A percentile compares a stretch with the other conserved stretches of the same genome.
Evolutionary conservation across 2,113 vertebrate genomes (phyloP).

Genomic region (Rhinoderma darwinii): DNA sequence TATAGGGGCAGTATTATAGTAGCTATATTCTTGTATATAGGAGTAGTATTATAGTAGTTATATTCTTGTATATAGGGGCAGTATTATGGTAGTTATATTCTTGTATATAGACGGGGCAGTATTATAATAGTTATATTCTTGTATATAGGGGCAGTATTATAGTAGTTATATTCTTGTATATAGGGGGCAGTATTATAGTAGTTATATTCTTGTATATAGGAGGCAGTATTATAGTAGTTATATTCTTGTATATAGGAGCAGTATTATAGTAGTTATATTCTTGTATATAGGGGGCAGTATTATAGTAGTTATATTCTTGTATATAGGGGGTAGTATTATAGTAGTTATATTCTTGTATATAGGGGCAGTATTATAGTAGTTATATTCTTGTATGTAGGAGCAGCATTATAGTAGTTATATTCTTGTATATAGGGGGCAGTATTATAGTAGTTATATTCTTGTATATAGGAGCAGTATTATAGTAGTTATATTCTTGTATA

Average conservation of each 20-base stretch:
- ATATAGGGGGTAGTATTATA: too few species aligned
- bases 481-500: too few species aligned
- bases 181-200: background rate
- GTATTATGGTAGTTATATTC: background rate
- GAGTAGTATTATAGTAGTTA: background rate
- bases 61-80: background rate
- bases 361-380: too few species aligned
- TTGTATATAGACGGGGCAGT: background rate
- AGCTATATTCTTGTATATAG: background rate
- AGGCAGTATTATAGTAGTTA: too few species aligned
- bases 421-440: too few species aligned
- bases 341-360: background rate
- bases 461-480: too few species aligned
- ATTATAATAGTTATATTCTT: background rate
- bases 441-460: too few species aligned
- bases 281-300: background rate
- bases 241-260: background rate
- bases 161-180: background rate
- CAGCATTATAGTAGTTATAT: too few species aligned
- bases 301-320: too few species aligned
- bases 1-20: slow-evolving; percentile 2
- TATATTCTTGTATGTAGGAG: too few species aligned
- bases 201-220: background rate
- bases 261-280: slow-evolving; percentile 11
- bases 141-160: background rate